Evolutionary conservation across 2,113 vertebrate genomes (phyloP).

Genomic region (Hiodon alosoides): DNA sequence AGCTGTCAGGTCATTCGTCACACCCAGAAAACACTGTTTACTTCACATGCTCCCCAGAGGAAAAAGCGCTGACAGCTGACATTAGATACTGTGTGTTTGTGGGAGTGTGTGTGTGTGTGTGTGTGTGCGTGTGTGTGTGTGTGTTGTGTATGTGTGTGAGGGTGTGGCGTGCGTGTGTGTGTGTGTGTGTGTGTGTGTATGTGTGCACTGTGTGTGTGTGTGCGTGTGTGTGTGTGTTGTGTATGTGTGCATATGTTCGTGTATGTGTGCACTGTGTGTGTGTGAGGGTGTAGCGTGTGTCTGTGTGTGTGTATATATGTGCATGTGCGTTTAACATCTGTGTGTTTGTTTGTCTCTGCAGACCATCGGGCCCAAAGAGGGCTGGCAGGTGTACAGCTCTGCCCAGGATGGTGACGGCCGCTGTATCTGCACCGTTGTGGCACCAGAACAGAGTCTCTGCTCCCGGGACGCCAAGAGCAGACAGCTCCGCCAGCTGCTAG

Average conservation of each 20-base stretch:
- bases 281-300: background rate
- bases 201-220: background rate
- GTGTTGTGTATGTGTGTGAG: too few species aligned
- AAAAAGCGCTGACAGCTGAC: background rate
- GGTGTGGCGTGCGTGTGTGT: too few species aligned
- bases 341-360: background rate
- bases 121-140: constrained; percentile 12
- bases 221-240: background rate
- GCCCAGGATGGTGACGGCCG: constrained; percentile 87
- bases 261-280: background rate
- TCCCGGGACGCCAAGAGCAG: constrained; percentile 85
- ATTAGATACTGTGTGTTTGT: background rate
- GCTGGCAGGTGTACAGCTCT: constrained; percentile 95
- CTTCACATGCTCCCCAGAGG: constrained; percentile 2
- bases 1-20: constrained; percentile 40
- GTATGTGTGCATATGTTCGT: background rate
- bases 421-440: constrained; percentile 92
- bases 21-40: constrained; percentile 42
- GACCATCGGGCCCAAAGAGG: constrained; percentile 75
- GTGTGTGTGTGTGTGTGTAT: too few species aligned
- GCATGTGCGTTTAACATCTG: background rate
- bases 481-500: constrained; percentile 80
- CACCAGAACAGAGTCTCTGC: constrained; percentile 84
- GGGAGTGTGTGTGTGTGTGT: background rate
- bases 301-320: background rate